Evolutionary conservation across 2,113 vertebrate genomes (phyloP), one percentile per base, ranked within the genome.

Genomic region (Craseonycteris thonglongyai): DNA sequence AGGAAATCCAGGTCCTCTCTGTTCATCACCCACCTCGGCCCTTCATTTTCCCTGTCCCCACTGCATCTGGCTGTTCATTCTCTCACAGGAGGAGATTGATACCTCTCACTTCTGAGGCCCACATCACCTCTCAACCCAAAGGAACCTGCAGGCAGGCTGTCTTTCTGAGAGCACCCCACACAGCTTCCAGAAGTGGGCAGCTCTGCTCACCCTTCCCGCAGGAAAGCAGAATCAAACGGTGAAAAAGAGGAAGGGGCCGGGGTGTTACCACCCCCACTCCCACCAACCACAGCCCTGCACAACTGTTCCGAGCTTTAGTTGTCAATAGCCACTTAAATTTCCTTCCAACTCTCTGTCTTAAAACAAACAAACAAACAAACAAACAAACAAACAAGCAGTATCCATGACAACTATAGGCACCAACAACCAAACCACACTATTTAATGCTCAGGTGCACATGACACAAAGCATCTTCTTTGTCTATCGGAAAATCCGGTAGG

Each of bases 271-370:
- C 26, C 15, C 28, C 11, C 1, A 28, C 24, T 33, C 35, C 80
- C 21, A 80, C n/a, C 61, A n/a, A 7, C n/a, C n/a, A n/a, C 28
- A 76, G 26, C 42, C 63, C 38, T 33, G 68, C 82, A 68, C 51
- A 61, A 42, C 75, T 56, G 3, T 42, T 87, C 80, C 61, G 92
- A 90, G 42, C 16, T 47, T 88, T 65, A 40, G 21, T 74, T 65
- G 83, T 95, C 42, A 61, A 72, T 94, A 93, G 16, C 38, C 68
- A 65, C 63, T 94, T 63, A 91, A 59, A 78, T 90, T 40, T 85
- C 71, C 71, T 69, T 22, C 51, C 90, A 58, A 90, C 49, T 26
- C 81, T 72, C 16, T 28, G 6, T 47, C 38, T 45, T 22, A 68
- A 49, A 15, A 56, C 0, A 51, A 4, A 2, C 6, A 30, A 1